These are phyloP conservation scores for Argyrosomus regius DNA, from an alignment of 2,797 vertebrate genomes.

Conservation along the genomic window DNA sequence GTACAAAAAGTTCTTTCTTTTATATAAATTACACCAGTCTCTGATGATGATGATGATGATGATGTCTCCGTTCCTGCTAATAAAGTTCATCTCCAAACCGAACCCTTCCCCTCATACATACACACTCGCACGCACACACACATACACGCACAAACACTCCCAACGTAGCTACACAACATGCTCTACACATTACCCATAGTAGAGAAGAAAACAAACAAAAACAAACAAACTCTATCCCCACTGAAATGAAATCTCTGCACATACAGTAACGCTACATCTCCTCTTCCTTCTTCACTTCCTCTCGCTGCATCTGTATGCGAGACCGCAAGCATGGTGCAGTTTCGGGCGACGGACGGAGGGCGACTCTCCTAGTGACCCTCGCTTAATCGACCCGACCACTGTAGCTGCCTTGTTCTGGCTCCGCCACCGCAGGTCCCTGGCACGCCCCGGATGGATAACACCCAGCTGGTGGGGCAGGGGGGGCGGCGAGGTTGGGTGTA, in stretches of 20 bases:
- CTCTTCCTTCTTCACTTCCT: slow-evolving; percentile 2
- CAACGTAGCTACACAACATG: slow-evolving; percentile 87
- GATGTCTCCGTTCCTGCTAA: slow-evolving; percentile 61
- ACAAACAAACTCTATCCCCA: slow-evolving; percentile 50
- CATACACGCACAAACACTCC: slow-evolving; percentile 39
- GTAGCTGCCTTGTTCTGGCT: slow-evolving; percentile 95
- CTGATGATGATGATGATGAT: slow-evolving; percentile 70
- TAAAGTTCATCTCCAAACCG: slow-evolving; percentile 79
- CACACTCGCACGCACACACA: slow-evolving; percentile 50
- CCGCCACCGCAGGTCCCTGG: slow-evolving; percentile 68
- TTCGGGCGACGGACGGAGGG: slow-evolving; percentile 57
- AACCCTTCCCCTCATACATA: slow-evolving; percentile 33
- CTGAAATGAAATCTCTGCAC: slow-evolving; percentile 85
- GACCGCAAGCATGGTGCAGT: slow-evolving; percentile 90
- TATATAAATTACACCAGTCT: slow-evolving; percentile 86
- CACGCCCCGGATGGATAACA: slow-evolving; percentile 69
- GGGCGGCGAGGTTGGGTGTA: no score
- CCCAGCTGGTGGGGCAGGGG: slow-evolving; percentile 78
- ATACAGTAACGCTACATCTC: slow-evolving; percentile 80
- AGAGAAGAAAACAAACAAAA: slow-evolving; percentile 72
- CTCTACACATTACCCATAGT: slow-evolving; percentile 93
- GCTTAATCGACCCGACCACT: slow-evolving; percentile 78
- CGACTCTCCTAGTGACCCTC: slow-evolving; percentile 50
- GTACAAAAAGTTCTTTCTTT: slow-evolving; percentile 82
- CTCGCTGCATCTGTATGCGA: slow-evolving; percentile 76